Conservation (phyloP, 2,797 vertebrate species). For the Cossypha dichroa region DNA sequence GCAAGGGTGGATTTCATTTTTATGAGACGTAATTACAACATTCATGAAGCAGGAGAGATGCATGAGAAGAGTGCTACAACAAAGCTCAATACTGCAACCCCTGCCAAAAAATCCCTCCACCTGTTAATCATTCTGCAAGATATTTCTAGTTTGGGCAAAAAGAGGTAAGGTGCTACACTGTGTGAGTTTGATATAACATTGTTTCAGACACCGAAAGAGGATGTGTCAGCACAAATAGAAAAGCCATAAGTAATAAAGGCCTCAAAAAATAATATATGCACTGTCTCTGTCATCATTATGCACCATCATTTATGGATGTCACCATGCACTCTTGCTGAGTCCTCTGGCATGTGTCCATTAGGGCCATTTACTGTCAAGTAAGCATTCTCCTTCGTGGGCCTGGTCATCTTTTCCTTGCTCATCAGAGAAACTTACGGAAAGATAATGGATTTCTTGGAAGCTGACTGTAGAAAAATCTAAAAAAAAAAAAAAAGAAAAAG, state of each 20-base stretch:
- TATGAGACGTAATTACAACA: neutral
- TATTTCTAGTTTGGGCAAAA: neutral
- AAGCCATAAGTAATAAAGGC: conserved; percentile 7
- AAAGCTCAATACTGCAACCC: neutral
- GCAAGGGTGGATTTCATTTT: neutral
- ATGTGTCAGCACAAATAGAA: conserved; percentile 30
- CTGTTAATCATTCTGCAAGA: neutral
- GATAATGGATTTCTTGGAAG: neutral
- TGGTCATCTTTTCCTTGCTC: neutral
- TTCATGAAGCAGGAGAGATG: neutral
- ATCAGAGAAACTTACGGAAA: conserved; percentile 25
- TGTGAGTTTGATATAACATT: neutral
- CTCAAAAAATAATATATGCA: neutral
- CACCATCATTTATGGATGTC: neutral
- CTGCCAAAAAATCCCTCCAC: neutral
- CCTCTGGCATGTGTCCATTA: conserved; percentile 31
- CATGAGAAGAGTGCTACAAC: neutral
- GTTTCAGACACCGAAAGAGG: neutral
- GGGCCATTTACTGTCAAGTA: conserved; percentile 33
- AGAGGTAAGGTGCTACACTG: neutral
- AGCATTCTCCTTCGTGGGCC: neutral
- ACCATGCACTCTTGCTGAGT: conserved; percentile 23
- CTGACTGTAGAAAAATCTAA: neutral
- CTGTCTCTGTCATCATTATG: neutral
- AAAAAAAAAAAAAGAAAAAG: neutral